A percentile compares a stretch with the other conserved stretches of the same genome.
These are phyloP conservation scores for Phymastichus coffea DNA, from an alignment of 1,140 invertebrate species.

Conservation along the genomic window DNA sequence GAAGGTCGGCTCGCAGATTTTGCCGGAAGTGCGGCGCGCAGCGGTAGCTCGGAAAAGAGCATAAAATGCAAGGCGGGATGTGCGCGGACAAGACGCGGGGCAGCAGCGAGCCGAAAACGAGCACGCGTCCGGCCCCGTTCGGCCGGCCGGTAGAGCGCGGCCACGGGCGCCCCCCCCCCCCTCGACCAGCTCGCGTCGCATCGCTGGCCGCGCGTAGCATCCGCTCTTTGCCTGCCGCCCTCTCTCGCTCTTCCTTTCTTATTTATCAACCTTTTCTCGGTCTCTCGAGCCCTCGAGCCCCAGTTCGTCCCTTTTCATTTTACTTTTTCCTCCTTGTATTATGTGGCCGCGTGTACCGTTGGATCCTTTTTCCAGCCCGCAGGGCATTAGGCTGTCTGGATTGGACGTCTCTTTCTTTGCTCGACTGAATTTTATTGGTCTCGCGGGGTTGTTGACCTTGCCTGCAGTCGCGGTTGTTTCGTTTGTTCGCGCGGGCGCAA, in stretches of 20 bases:
- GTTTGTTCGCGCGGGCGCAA: slow-evolving; percentile 1
- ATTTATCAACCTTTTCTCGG: neutral
- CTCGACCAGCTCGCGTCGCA: too few relatives aligned
- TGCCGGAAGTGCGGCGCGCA: neutral
- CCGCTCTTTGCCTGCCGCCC: too few relatives aligned
- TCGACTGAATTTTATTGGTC: too few relatives aligned
- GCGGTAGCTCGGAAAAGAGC: neutral
- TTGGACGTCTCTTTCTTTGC: too few relatives aligned
- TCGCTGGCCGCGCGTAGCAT: too few relatives aligned
- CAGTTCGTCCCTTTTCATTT: neutral
- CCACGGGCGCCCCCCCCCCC: neutral
- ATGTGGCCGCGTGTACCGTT: slow-evolving; percentile 6
- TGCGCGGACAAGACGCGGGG: too few relatives aligned
- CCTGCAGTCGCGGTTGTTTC: neutral
- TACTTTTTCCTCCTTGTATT: neutral
- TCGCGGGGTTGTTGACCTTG: too few relatives aligned
- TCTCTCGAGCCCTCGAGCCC: too few relatives aligned
- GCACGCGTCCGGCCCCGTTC: slow-evolving; percentile 9
- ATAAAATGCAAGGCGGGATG: too few relatives aligned
- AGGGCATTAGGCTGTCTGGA: neutral
- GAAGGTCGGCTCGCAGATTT: too few relatives aligned
- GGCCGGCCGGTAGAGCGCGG: too few relatives aligned
- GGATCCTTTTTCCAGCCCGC: neutral
- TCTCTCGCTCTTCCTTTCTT: neutral
- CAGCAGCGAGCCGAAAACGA: too few relatives aligned